Evolutionary conservation across 92 coral and sea anemone species (phyloP).

Genomic region (Palythoa grandiflora): DNA sequence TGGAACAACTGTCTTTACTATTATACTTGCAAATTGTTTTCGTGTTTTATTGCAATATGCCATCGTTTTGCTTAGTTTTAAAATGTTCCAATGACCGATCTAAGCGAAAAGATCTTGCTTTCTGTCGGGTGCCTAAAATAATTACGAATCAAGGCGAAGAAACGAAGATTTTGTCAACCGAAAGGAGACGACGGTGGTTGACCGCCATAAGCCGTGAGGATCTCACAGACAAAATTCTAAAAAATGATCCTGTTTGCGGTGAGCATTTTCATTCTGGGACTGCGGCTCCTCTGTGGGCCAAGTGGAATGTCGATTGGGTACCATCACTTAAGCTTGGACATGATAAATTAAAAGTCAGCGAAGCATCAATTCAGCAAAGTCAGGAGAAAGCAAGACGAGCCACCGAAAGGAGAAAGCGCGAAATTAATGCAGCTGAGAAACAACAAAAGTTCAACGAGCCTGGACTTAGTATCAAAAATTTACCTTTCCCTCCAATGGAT

Average conservation of each 20-base stretch:
- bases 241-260: neutral
- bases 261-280: constrained; percentile 8
- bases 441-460: constrained; percentile 32
- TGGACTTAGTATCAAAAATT: constrained; percentile 35
- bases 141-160: constrained; percentile 68
- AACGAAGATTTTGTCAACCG: constrained; percentile 66
- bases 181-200: constrained; percentile 53
- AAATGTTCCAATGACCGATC: constrained; percentile 49
- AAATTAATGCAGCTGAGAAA: constrained; percentile 29
- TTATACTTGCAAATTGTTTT: constrained; percentile 33
- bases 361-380: constrained; percentile 25
- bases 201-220: constrained; percentile 51
- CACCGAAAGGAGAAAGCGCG: constrained; percentile 55
- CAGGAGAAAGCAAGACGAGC: constrained; percentile 55
- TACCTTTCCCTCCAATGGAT: constrained; percentile 14
- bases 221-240: constrained; percentile 42
- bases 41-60: constrained; percentile 49
- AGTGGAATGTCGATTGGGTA: constrained; percentile 46
- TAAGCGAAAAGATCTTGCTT: constrained; percentile 56
- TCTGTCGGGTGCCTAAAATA: constrained; percentile 70
- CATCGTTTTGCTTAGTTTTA: constrained; percentile 51
- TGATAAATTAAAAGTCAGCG: constrained; percentile 10
- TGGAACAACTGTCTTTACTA: neutral
- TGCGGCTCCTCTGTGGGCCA: constrained; percentile 44
- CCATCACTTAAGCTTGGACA: constrained; percentile 54